A percentile compares a stretch with the other conserved stretches of the same genome.
phyloP scores from a whole-genome alignment of 2,888 invertebrate species.

The Chesias legatella region DNA sequence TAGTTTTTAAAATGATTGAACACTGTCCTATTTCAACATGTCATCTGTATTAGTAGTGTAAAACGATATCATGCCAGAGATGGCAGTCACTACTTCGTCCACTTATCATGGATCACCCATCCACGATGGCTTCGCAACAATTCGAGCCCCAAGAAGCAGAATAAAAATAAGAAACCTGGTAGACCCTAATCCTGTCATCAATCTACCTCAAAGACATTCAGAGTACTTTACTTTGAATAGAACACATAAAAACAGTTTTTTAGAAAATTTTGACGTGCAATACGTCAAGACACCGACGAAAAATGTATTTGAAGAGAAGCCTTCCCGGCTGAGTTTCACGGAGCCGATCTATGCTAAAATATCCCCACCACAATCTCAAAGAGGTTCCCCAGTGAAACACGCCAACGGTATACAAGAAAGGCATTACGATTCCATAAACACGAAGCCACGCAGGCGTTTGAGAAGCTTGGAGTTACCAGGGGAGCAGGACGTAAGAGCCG shows the following conservation, averaged over 20 bases:
- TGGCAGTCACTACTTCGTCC: constrained; percentile 71
- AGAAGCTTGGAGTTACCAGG: constrained; percentile 64
- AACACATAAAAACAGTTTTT: constrained; percentile 63
- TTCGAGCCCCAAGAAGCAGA: constrained; percentile 82
- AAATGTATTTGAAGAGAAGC: constrained; percentile 43
- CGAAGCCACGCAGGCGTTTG: constrained; percentile 69
- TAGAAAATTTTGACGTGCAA: constrained; percentile 66
- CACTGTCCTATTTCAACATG: constrained; percentile 4
- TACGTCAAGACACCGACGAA: constrained; percentile 49
- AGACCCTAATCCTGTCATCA: constrained; percentile 61
- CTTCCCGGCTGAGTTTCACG: constrained; percentile 63
- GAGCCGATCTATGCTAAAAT: constrained; percentile 76
- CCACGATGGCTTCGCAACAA: constrained; percentile 94
- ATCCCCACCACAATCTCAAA: constrained; percentile 60
- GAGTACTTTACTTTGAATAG: constrained; percentile 76
- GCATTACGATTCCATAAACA: constrained; percentile 75
- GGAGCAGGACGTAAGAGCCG: constrained; percentile 50
- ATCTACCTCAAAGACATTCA: constrained; percentile 74
- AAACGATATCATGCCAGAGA: constrained; percentile 39
- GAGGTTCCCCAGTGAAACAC: constrained; percentile 61
- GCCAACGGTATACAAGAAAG: constrained; percentile 55
- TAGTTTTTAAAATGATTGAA: constrained; percentile 14
- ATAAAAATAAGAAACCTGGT: constrained; percentile 73
- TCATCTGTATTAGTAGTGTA: constrained; percentile 8
- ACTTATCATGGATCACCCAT: constrained; percentile 81